These are phyloP conservation scores for Cosmia pyralina DNA, from an alignment of 2,888 invertebrate species.

Conservation along the genomic window DNA sequence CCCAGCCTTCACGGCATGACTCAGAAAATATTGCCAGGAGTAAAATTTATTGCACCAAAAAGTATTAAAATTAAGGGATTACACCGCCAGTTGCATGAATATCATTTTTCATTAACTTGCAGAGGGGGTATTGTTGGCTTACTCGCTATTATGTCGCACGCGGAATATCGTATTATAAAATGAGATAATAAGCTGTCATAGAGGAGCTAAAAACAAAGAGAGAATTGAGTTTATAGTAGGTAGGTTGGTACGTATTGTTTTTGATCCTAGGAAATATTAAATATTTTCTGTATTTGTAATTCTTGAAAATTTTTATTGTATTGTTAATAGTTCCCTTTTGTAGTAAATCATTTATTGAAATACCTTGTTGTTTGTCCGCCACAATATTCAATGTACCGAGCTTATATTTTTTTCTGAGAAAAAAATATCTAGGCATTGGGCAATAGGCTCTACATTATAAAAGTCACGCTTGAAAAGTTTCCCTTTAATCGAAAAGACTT, in stretches of 20 bases:
- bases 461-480: constrained; percentile 10
- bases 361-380: not conserved
- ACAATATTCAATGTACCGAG: not conserved
- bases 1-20: constrained; percentile 51
- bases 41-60: constrained; percentile 68
- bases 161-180: constrained; percentile 23
- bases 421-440: not conserved
- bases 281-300: not conserved
- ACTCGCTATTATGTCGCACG: constrained; percentile 38
- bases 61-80: constrained; percentile 68
- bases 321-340: not conserved
- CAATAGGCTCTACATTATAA: not conserved
- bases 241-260: not conserved
- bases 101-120: constrained; percentile 66
- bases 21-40: constrained; percentile 59
- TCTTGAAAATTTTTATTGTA: not conserved
- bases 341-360: not conserved
- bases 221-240: not conserved
- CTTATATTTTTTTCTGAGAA: not conserved
- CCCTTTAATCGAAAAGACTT: constrained; percentile 21
- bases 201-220: not conserved
- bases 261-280: not conserved
- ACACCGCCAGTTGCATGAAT: constrained; percentile 58
- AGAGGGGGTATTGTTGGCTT: constrained; percentile 39
- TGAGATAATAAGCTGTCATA: not conserved